phyloP scores from a whole-genome alignment of 2,888 invertebrate genomes.

The Acanthosepion lycidas region DNA sequence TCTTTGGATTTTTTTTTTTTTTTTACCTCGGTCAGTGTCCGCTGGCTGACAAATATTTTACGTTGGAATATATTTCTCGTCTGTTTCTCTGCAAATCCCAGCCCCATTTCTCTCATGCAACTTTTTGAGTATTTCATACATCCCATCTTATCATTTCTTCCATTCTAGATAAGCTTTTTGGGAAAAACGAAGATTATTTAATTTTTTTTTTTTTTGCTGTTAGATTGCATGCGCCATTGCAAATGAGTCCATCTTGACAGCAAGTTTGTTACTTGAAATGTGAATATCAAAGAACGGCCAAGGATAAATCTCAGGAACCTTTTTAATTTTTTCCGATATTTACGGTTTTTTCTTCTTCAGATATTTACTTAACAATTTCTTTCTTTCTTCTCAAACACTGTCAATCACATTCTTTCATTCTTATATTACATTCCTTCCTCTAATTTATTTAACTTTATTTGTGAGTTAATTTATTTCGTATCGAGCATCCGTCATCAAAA shows the following conservation, averaged over 20 bases:
- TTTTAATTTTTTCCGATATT: background rate
- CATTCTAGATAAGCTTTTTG: background rate
- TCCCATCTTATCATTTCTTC: slow-evolving; percentile 15
- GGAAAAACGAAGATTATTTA: too few relatives aligned
- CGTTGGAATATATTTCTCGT: background rate
- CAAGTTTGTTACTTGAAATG: background rate
- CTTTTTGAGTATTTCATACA: background rate
- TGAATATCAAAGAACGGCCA: background rate
- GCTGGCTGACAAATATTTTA: background rate
- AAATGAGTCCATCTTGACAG: background rate
- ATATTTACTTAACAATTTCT: too few relatives aligned
- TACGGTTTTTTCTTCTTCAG: too few relatives aligned
- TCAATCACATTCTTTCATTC: too few relatives aligned
- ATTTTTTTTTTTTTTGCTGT: background rate
- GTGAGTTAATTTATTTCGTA: too few relatives aligned
- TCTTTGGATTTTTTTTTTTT: too few relatives aligned
- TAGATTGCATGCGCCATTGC: background rate
- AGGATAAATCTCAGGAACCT: background rate
- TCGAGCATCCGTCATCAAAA: too few relatives aligned
- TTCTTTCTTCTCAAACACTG: too few relatives aligned
- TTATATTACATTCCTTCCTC: too few relatives aligned
- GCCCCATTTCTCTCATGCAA: background rate
- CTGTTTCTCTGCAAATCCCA: background rate
- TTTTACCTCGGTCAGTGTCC: background rate
- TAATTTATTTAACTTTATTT: too few relatives aligned